A percentile compares a stretch with the other conserved stretches of the same genome.
phyloP scores from a whole-genome alignment of 92 coral and sea anemone species.

The Heteractis magnifica region DNA sequence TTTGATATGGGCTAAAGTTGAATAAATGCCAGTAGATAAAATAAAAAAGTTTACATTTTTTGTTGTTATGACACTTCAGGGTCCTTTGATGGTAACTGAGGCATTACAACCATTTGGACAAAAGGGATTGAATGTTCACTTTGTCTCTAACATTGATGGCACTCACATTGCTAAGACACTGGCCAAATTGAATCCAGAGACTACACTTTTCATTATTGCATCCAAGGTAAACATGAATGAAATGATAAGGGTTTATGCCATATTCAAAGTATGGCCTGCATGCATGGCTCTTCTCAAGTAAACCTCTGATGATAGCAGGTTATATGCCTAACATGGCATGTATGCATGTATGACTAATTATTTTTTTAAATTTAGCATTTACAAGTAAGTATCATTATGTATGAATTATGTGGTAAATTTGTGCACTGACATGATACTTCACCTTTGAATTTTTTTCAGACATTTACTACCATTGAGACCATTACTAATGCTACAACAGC shows the following conservation, averaged over 20 bases:
- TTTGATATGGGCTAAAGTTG: too few relatives aligned
- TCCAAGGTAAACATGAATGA: conserved; percentile 67
- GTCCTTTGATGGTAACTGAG: conserved; percentile 97
- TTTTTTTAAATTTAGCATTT: too few relatives aligned
- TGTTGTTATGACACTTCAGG: conserved; percentile 31
- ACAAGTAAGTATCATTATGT: background rate
- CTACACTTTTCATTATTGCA: conserved; percentile 84
- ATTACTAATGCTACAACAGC: conserved; percentile 96
- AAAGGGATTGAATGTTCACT: conserved; percentile 79
- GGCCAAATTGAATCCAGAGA: conserved; percentile 83
- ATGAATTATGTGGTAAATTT: too few relatives aligned
- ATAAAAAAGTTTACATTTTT: background rate
- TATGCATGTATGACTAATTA: too few relatives aligned
- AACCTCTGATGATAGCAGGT: too few relatives aligned
- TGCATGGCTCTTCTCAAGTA: background rate
- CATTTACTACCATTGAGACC: conserved; percentile 98
- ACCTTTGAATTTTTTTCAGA: conserved; percentile 47
- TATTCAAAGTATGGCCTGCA: background rate
- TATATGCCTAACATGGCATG: too few relatives aligned
- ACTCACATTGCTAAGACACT: conserved; percentile 88
- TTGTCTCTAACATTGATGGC: conserved; percentile 96
- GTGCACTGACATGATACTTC: background rate
- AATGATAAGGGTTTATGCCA: background rate
- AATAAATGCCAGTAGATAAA: background rate
- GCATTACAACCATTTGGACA: conserved; percentile 86